Percentiles rank a stretch among this genome's conserved stretches.
These are phyloP conservation scores for Archaeoteleia sp. DNA, from an alignment of 2,888 invertebrate genomes.

Conservation along the genomic window DNA sequence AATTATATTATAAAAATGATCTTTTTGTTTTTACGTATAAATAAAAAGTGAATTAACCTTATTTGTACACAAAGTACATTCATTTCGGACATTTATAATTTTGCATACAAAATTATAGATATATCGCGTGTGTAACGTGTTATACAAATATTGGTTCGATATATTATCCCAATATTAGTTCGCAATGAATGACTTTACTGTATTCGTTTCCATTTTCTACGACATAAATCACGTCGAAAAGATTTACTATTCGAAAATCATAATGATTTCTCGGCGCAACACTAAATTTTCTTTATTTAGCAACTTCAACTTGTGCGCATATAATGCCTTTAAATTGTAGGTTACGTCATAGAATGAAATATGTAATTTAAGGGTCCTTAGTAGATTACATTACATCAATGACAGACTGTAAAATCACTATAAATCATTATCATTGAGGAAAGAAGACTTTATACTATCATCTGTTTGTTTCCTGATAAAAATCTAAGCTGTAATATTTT, in stretches of 20 bases:
- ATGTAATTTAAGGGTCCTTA: constrained; percentile 41
- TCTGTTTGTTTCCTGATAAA: constrained; percentile 5
- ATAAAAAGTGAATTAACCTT: too few species aligned
- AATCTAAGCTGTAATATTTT: background rate
- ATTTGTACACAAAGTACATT: too few species aligned
- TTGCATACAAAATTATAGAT: too few species aligned
- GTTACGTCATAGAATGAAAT: constrained; percentile 32
- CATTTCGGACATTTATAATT: too few species aligned
- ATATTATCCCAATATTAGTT: constrained; percentile 2
- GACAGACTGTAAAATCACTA: constrained; percentile 14
- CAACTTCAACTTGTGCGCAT: constrained; percentile 22
- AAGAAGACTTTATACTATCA: constrained; percentile 9
- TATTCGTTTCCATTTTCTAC: background rate
- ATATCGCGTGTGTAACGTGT: too few species aligned
- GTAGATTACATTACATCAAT: constrained; percentile 38
- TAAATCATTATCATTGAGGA: too few species aligned
- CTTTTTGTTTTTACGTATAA: too few species aligned
- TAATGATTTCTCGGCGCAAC: constrained; percentile 9
- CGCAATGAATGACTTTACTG: background rate
- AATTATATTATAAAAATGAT: too few species aligned
- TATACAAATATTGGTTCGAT: too few species aligned
- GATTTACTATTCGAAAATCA: constrained; percentile 28
- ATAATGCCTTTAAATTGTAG: constrained; percentile 37
- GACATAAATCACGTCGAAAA: constrained; percentile 19
- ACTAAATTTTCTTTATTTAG: constrained; percentile 27